Evolutionary conservation across 2,888 invertebrate species (phyloP).

Genomic region (Poecilobothrus nobilitatus): DNA sequence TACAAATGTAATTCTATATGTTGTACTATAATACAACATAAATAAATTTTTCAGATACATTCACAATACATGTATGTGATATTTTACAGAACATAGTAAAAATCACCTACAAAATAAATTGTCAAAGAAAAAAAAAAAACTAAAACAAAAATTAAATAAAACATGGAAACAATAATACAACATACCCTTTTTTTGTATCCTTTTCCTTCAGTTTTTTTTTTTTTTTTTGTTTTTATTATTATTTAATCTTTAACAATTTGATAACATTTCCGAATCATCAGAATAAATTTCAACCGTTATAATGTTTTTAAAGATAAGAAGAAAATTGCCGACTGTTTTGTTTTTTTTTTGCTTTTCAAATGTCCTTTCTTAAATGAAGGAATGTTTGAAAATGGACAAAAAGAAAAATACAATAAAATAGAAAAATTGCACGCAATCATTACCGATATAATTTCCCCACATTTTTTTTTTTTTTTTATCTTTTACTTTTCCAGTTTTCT

Average conservation of each 20-base stretch:
- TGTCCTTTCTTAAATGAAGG: neutral
- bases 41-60: too few relatives aligned
- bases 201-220: neutral
- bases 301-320: neutral
- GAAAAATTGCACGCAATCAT: neutral
- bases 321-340: neutral
- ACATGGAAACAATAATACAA: neutral
- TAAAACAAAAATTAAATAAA: too few relatives aligned
- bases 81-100: neutral
- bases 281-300: neutral
- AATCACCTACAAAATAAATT: neutral
- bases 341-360: neutral
- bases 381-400: neutral
- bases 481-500: too few relatives aligned
- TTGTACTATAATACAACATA: too few relatives aligned
- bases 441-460: neutral
- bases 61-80: too few relatives aligned
- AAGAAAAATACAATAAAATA: too few relatives aligned
- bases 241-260: neutral
- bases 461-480: too few relatives aligned
- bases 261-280: constrained; percentile 5
- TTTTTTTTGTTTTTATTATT: neutral
- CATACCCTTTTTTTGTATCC: neutral
- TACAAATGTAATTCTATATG: too few relatives aligned
- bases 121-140: neutral